A percentile compares a stretch with the other conserved stretches of the same genome.
These are phyloP conservation scores for Yoshiicerus persimilis DNA, from an alignment of 1,140 invertebrate species.

Conservation along the genomic window DNA sequence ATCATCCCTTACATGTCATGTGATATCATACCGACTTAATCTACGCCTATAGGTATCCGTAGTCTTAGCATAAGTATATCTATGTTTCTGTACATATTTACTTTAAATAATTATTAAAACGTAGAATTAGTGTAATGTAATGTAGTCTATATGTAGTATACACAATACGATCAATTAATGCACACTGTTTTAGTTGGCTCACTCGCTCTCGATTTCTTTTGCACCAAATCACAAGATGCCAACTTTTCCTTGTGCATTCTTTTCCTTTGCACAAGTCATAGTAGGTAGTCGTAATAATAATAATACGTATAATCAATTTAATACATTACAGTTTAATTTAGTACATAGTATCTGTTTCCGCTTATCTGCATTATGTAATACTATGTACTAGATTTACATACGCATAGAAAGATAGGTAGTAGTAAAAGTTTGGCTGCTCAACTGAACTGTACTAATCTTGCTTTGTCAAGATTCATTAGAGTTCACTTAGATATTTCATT, in stretches of 20 bases:
- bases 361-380: neutral
- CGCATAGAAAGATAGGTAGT: neutral
- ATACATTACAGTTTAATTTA: neutral
- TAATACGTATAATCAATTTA: slow-evolving; percentile 19
- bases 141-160: neutral
- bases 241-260: neutral
- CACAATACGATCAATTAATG: slow-evolving; percentile 13
- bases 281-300: neutral
- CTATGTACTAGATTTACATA: neutral
- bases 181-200: slow-evolving; percentile 1
- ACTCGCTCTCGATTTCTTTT: slow-evolving; percentile 19
- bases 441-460: neutral
- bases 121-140: neutral
- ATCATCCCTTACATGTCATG: neutral
- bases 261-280: neutral
- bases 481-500: neutral
- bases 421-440: slow-evolving; percentile 13
- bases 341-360: neutral
- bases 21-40: neutral
- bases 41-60: neutral
- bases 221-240: slow-evolving; percentile 21
- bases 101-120: neutral
- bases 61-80: neutral
- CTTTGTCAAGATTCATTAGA: neutral
- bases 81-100: neutral